A percentile compares a stretch with the other conserved stretches of the same genome.
Conservation (phyloP, 2,113 vertebrate species). For the Phrynosoma platyrhinos region DNA sequence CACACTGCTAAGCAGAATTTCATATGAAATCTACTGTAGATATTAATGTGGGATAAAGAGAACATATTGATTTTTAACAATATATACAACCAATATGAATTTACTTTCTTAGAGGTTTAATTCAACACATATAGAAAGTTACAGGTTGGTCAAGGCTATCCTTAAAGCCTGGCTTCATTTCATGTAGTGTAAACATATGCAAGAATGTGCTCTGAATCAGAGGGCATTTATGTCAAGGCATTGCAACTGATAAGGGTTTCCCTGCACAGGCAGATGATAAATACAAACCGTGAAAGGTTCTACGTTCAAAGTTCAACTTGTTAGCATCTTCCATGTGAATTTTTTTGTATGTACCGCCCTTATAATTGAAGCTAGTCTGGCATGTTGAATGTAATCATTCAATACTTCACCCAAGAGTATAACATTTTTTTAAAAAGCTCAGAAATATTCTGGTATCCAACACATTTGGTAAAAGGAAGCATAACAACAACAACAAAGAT, state of each 20-base stretch:
- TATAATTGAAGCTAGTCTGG: background rate
- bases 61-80: background rate
- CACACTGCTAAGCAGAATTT: background rate
- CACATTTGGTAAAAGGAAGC: constrained; percentile 2
- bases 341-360: background rate
- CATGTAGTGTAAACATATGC: background rate
- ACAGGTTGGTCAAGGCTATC: too few relatives aligned
- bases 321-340: background rate
- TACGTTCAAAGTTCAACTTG: background rate
- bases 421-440: background rate
- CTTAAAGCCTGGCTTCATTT: background rate
- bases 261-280: too few relatives aligned
- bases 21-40: background rate
- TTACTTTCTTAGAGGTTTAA: background rate
- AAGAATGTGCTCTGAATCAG: background rate
- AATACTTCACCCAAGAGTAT: background rate
- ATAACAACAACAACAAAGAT: background rate
- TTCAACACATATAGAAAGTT: too few relatives aligned
- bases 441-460: background rate
- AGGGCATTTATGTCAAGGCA: background rate
- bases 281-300: background rate
- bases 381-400: background rate
- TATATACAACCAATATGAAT: background rate
- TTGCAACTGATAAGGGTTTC: background rate
- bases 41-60: background rate